These are phyloP conservation scores for Lepidothrix coronata DNA, from an alignment of 2,113 vertebrate species.

Conservation along the genomic window DNA sequence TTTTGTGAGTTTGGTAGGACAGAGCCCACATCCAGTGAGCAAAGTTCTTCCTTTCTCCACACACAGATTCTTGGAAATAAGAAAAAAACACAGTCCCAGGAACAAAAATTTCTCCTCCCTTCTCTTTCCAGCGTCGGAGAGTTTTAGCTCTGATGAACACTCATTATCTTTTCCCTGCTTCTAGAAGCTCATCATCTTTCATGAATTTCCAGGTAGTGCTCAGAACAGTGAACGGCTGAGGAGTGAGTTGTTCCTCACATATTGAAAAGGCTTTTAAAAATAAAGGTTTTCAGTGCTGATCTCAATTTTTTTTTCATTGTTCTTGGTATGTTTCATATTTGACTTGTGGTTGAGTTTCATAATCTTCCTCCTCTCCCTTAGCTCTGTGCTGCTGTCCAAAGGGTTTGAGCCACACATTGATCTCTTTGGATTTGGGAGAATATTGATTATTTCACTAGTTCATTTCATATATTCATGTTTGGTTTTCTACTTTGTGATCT, in stretches of 20 bases:
- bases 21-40: background rate
- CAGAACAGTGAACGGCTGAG: background rate
- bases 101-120: background rate
- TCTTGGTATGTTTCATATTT: background rate
- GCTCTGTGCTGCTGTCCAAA: background rate
- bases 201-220: background rate
- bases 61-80: background rate
- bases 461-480: background rate
- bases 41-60: background rate
- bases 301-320: background rate
- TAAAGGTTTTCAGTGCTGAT: background rate
- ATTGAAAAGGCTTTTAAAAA: background rate
- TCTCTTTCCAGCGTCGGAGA: background rate
- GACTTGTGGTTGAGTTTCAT: background rate
- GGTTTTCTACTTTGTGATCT: background rate
- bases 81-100: background rate
- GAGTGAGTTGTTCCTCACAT: background rate
- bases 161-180: background rate
- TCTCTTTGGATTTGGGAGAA: background rate
- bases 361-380: background rate
- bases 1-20: background rate
- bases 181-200: background rate
- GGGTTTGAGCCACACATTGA: background rate
- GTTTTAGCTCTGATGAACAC: background rate
- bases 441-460: background rate